Conservation (phyloP, 2,797 vertebrate genomes). For the Avahi laniger region DNA sequence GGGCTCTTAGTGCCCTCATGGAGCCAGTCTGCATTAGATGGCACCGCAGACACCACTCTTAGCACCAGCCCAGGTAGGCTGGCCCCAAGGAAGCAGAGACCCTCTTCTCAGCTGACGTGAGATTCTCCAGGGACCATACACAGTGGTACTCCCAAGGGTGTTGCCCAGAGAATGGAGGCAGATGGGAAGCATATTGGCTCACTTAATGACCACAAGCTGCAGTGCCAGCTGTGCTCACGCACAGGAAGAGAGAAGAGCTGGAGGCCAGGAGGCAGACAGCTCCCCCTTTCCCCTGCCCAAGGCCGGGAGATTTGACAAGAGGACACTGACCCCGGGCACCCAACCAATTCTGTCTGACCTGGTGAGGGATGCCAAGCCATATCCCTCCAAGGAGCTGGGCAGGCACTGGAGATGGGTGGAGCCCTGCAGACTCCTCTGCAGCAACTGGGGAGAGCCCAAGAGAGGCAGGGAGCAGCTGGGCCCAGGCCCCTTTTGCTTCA, state of each 20-base stretch:
- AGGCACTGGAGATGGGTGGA: not conserved
- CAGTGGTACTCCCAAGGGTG: conserved; percentile 33
- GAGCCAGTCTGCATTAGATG: not conserved
- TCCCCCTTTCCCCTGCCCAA: not conserved
- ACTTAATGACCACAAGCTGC: conserved; percentile 83
- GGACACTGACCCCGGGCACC: not conserved
- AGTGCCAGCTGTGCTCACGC: conserved; percentile 72
- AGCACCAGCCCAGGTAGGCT: not conserved
- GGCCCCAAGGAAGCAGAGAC: conserved; percentile 81
- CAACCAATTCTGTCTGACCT: conserved; percentile 30
- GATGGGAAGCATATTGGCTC: conserved; percentile 84
- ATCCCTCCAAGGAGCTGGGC: not conserved
- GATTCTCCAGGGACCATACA: conserved; percentile 27
- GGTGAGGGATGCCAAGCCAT: not conserved
- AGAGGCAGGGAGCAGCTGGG: conserved; percentile 80
- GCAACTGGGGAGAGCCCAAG: not conserved
- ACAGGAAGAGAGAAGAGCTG: not conserved
- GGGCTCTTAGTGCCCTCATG: not conserved
- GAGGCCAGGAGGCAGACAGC: not conserved
- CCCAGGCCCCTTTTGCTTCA: conserved; percentile 79
- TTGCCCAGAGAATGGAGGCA: conserved; percentile 73
- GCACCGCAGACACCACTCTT: not conserved
- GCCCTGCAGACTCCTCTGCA: not conserved
- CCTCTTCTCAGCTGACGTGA: conserved; percentile 71
- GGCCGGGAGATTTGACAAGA: not conserved